Percentiles rank a stretch among this genome's conserved stretches.
These are phyloP conservation scores for Leptarthrus brevirostris DNA, from an alignment of 2,888 invertebrate species.

Conservation along the genomic window DNA sequence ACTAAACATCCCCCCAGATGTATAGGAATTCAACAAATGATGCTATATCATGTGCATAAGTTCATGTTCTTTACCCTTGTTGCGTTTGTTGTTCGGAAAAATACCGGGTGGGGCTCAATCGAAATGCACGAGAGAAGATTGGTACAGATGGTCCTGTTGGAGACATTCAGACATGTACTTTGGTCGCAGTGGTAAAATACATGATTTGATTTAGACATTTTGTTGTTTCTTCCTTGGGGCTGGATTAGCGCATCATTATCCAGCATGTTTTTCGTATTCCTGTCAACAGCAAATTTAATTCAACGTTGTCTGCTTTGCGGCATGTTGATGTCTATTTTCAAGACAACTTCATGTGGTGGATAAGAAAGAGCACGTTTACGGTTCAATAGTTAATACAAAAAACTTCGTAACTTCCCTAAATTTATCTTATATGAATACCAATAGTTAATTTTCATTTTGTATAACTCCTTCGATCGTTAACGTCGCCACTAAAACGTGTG, in stretches of 20 bases:
- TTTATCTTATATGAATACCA: too few species aligned
- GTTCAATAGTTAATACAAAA: too few species aligned
- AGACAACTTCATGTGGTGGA: too few species aligned
- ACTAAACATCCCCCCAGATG: slow-evolving; percentile 29
- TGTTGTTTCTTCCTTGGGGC: slow-evolving; percentile 1
- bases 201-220: slow-evolving; percentile 34
- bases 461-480: too few species aligned
- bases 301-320: too few species aligned
- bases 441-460: too few species aligned
- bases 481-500: neutral
- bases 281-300: neutral
- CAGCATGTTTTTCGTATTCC: slow-evolving; percentile 36
- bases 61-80: slow-evolving; percentile 24
- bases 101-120: neutral
- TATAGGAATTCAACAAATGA: slow-evolving; percentile 42
- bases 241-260: slow-evolving; percentile 25
- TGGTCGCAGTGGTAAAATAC: slow-evolving; percentile 6
- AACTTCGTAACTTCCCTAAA: too few species aligned
- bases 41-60: slow-evolving; percentile 27
- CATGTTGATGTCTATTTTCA: too few species aligned
- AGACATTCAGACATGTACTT: slow-evolving; percentile 6
- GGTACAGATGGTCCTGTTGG: neutral
- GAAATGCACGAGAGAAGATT: neutral
- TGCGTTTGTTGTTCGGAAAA: too few species aligned
- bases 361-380: too few species aligned